Conservation (phyloP, 1,140 invertebrate species). For the Trichogramma pretiosum region DNA sequence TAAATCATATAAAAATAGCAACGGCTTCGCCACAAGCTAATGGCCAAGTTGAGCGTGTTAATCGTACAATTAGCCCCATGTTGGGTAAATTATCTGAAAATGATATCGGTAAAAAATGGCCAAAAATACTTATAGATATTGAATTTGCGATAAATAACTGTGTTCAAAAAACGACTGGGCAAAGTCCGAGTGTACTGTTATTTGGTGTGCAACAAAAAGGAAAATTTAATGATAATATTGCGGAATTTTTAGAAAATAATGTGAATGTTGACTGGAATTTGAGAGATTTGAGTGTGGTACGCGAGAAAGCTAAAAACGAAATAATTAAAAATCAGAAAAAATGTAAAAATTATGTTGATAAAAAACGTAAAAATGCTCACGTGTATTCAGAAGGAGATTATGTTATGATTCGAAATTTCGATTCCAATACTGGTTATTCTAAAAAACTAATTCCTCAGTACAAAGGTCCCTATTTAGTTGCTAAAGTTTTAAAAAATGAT, state of each 20-base stretch:
- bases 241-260: neutral
- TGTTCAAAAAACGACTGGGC: neutral
- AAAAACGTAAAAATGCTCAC: neutral
- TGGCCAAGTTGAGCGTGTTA: neutral
- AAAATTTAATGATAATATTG: neutral
- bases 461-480: neutral
- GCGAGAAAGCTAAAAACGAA: neutral
- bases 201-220: neutral
- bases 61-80: conserved; percentile 6
- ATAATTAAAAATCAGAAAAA: neutral
- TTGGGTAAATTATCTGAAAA: conserved; percentile 7
- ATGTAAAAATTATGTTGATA: too few relatives aligned
- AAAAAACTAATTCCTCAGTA: neutral
- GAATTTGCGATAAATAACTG: neutral
- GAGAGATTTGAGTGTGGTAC: neutral
- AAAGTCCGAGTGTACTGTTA: neutral
- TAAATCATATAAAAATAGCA: neutral
- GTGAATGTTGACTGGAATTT: neutral
- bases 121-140: neutral
- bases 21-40: conserved; percentile 2
- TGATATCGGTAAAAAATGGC: neutral
- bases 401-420: neutral
- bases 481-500: neutral
- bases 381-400: too few relatives aligned
- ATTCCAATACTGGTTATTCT: neutral